Evolutionary conservation across 2,797 vertebrate genomes (phyloP).

Genomic region (Cygnus olor): DNA sequence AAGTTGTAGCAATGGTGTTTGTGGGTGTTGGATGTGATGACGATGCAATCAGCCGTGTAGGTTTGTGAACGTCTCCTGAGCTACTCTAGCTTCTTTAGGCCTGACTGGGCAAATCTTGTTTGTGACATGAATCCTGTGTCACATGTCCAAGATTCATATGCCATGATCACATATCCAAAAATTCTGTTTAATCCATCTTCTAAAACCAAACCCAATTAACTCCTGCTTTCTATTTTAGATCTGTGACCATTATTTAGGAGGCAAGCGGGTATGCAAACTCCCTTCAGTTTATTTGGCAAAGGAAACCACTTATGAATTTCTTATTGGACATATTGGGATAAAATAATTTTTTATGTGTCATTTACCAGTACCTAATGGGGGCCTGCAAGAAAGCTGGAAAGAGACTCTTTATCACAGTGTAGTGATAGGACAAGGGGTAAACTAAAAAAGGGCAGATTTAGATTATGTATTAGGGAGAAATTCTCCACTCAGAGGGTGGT

Average conservation of each 20-base stretch:
- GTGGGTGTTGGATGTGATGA: not conserved
- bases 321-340: not conserved
- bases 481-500: too few relatives aligned
- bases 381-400: too few relatives aligned
- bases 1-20: not conserved
- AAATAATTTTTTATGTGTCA: not conserved
- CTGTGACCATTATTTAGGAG: not conserved
- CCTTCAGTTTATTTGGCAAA: not conserved
- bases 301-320: not conserved
- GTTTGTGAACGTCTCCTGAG: not conserved
- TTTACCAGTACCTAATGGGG: not conserved
- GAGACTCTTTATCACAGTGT: too few relatives aligned
- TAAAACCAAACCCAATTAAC: not conserved
- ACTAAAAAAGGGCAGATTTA: too few relatives aligned
- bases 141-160: not conserved
- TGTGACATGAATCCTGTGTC: not conserved
- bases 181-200: not conserved
- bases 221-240: not conserved
- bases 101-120: not conserved
- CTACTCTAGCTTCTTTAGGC: too few relatives aligned
- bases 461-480: too few relatives aligned
- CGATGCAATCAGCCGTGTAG: not conserved
- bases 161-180: not conserved
- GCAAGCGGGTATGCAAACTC: accelerated
- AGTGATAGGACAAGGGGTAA: too few relatives aligned